A percentile compares a stretch with the other conserved stretches of the same genome.
Conservation (phyloP, 2,888 invertebrate genomes). For the Acleris holmiana region DNA sequence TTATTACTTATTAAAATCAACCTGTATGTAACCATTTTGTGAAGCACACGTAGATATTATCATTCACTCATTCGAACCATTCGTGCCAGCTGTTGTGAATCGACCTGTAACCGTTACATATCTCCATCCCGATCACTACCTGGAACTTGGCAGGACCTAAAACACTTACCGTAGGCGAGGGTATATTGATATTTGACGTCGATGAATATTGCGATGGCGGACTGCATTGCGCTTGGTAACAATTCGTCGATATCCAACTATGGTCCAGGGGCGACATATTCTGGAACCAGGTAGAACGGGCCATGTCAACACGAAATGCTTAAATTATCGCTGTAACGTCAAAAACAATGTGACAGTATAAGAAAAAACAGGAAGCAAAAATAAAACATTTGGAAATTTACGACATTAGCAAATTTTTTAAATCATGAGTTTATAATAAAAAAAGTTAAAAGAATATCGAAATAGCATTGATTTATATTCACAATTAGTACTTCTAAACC, state of each 20-base stretch:
- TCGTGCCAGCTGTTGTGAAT: no score
- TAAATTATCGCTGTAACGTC: slow-evolving; percentile 1
- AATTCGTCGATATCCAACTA: slow-evolving; percentile 85
- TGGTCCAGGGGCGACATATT: slow-evolving; percentile 85
- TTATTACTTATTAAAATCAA: no score
- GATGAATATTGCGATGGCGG: slow-evolving; percentile 82
- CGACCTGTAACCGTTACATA: no score
- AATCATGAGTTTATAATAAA: no score
- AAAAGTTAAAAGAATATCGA: no score
- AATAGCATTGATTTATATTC: no score
- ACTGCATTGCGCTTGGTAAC: slow-evolving; percentile 83
- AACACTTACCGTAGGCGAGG: slow-evolving; percentile 85
- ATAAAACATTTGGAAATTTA: background rate
- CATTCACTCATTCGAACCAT: no score
- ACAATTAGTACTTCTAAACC: background rate
- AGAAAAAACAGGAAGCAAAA: slow-evolving; percentile 1
- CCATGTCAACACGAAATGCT: background rate
- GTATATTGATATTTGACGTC: slow-evolving; percentile 83
- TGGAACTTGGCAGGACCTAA: no score
- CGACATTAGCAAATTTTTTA: background rate
- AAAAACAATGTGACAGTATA: slow-evolving; percentile 30
- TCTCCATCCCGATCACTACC: background rate
- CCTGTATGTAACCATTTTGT: no score
- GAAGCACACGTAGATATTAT: no score
- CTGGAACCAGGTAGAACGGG: slow-evolving; percentile 62